phyloP scores from a whole-genome alignment of 2,797 vertebrate species.

The Galago senegalensis region DNA sequence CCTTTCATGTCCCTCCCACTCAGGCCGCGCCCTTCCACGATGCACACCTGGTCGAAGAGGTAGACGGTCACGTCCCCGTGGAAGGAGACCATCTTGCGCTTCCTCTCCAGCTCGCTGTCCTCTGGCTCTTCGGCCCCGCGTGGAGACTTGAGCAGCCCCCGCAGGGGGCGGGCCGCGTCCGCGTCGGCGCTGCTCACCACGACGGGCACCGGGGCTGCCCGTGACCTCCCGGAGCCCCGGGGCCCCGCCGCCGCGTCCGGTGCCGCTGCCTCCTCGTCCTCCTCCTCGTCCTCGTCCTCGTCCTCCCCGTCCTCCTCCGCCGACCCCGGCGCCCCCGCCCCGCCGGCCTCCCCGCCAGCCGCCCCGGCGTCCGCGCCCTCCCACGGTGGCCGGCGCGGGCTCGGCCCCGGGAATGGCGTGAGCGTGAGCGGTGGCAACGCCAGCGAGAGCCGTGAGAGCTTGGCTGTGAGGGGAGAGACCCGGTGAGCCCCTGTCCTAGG shows the following conservation, averaged over 20 bases:
- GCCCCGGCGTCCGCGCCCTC: slow-evolving; percentile 92
- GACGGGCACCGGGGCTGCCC: slow-evolving; percentile 92
- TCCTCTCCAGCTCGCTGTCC: slow-evolving; percentile 93
- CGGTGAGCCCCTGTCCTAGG: not conserved
- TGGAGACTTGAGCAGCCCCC: slow-evolving; percentile 96
- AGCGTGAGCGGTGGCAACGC: slow-evolving; percentile 95
- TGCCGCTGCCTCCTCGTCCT: slow-evolving; percentile 89
- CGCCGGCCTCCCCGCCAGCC: slow-evolving; percentile 85
- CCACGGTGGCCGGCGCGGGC: slow-evolving; percentile 93
- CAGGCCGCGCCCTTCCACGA: not conserved
- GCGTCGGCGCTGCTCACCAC: slow-evolving; percentile 94
- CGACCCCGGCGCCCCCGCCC: slow-evolving; percentile 82
- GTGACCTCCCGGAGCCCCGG: slow-evolving; percentile 91
- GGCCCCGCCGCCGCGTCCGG: slow-evolving; percentile 92
- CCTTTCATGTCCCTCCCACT: too few relatives aligned
- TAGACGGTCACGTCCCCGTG: slow-evolving; percentile 98
- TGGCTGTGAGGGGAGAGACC: slow-evolving; percentile 87
- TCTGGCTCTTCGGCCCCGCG: slow-evolving; percentile 91
- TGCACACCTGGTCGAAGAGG: slow-evolving; percentile 96
- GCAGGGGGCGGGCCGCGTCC: slow-evolving; percentile 94
- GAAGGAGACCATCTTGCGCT: slow-evolving; percentile 95
- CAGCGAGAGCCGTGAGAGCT: slow-evolving; percentile 95
- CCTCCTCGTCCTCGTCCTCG: slow-evolving; percentile 88
- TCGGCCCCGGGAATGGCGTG: slow-evolving; percentile 93
- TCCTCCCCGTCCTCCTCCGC: slow-evolving; percentile 89